Conservation (phyloP, 2,797 vertebrate genomes). For the Enteromius paludinosus region DNA sequence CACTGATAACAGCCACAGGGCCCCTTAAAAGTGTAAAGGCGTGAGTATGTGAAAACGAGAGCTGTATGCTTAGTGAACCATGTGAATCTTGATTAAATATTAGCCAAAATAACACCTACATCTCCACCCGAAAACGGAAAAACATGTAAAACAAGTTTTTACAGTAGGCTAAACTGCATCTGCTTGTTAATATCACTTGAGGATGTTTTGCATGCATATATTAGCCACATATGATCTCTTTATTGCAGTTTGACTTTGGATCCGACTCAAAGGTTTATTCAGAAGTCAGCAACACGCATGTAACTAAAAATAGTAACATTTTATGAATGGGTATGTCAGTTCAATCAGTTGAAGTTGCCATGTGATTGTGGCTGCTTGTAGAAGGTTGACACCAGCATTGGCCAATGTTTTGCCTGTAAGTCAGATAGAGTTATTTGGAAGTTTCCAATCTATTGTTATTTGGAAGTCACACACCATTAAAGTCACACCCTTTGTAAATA, state of each 20-base stretch:
- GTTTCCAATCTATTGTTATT: not conserved
- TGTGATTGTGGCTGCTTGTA: not conserved
- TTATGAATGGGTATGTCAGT: not conserved
- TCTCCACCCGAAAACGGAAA: constrained; percentile 28
- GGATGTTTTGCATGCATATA: not conserved
- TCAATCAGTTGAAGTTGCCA: not conserved
- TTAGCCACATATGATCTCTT: not conserved
- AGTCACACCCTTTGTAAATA: not conserved
- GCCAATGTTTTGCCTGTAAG: not conserved
- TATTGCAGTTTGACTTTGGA: not conserved
- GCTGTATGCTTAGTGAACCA: constrained; percentile 46
- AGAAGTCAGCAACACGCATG: not conserved
- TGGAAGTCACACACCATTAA: not conserved
- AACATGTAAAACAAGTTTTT: no score
- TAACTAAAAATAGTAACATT: constrained; percentile 3
- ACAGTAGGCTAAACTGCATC: constrained; percentile 10
- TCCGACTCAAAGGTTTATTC: not conserved
- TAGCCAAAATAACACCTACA: constrained; percentile 54
- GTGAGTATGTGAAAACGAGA: constrained; percentile 20
- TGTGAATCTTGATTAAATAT: constrained; percentile 64
- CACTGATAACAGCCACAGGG: not conserved
- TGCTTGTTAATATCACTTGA: constrained; percentile 11
- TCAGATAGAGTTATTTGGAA: not conserved
- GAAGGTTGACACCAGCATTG: not conserved
- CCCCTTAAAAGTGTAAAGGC: constrained; percentile 21